Base-by-base conservation (phyloP, 2,797 vertebrate genomes). In the Zalophus californianus region DNA sequence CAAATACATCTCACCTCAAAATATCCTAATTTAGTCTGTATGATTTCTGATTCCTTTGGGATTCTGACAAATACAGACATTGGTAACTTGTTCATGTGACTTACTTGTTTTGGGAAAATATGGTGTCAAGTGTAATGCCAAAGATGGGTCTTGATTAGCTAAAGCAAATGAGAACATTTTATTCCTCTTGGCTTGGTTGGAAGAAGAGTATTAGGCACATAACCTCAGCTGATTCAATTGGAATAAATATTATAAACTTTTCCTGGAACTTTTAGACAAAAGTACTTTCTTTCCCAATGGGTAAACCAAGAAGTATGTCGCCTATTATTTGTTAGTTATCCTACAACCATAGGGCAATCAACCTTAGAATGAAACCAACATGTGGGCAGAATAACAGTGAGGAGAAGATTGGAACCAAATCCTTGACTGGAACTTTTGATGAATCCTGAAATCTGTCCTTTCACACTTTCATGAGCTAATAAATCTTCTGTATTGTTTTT, bases 41-140 rank as follows among this genome's bases (percentile, higher is more conserved):
- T 32, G 9, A 44, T 27, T 80, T 95, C 41, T 56, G 20, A 27
- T 94, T 78, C 10, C 3, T 44, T 62, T 6, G 2, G 27, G 29
- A 77, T 16, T n/a, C 72, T 54, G 38, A 73, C 15, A 75, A 84
- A 35, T 68, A 7, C 21, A 94, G 35, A 7, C 48, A 72, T 66
- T 52, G 82, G 13, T 2, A 94, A 1, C 23, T 82, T 73, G 2
- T 16, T 95, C 54, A 11, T 14, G 23, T 32, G 48, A 41, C 15
- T 58, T 64, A 89, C 20, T 92, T 92, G 6, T 48, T 97, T 89
- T 60, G 50, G 32, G 32, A 96, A 73, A 86, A 75, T 35, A 56
- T 14, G 64, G 38, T 35, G 32, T 41, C 44, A 60, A 5, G 25
- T 80, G 84, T 73, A 66, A 78, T 32, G 35, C 7, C 29, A 56